A percentile compares a stretch with the other conserved stretches of the same genome.
phyloP scores from a whole-genome alignment of 2,888 invertebrate genomes.

The Drosophila nigritarsus region DNA sequence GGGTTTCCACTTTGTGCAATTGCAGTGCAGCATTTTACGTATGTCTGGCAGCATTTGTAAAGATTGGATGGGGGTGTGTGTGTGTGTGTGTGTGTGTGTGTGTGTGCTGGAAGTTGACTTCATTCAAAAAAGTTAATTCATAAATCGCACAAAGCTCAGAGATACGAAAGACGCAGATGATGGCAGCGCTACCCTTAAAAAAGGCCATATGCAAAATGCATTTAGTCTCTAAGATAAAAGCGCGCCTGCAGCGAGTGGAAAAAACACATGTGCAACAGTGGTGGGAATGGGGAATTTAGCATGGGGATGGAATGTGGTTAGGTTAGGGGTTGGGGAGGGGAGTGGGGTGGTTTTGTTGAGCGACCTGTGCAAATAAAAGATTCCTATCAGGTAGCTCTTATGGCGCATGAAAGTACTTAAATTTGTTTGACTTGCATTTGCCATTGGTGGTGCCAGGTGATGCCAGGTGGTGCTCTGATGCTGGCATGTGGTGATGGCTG shows the following conservation, averaged over 20 bases:
- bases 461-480: slow-evolving; percentile 5
- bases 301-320: background rate
- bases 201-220: slow-evolving; percentile 65
- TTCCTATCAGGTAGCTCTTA: slow-evolving; percentile 79
- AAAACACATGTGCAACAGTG: slow-evolving; percentile 4
- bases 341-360: slow-evolving; percentile 4
- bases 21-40: slow-evolving; percentile 58
- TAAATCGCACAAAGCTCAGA: slow-evolving; percentile 78
- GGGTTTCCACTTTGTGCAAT: slow-evolving; percentile 46
- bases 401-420: slow-evolving; percentile 79
- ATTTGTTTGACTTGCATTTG: slow-evolving; percentile 75
- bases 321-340: background rate
- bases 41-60: slow-evolving; percentile 76
- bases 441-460: slow-evolving; percentile 27
- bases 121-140: slow-evolving; percentile 80
- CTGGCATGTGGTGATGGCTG: slow-evolving; percentile 2
- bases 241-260: slow-evolving; percentile 50
- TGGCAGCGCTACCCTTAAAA: slow-evolving; percentile 7
- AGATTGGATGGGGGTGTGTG: slow-evolving; percentile 46
- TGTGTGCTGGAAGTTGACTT: slow-evolving; percentile 68
- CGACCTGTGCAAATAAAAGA: slow-evolving; percentile 70
- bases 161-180: slow-evolving; percentile 67
- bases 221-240: slow-evolving; percentile 71
- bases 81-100: slow-evolving; percentile 20
- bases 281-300: background rate